Evolutionary conservation across 2,113 vertebrate genomes (phyloP), one percentile per base, ranked within the genome.

Genomic region (Brienomyrus brachyistius): DNA sequence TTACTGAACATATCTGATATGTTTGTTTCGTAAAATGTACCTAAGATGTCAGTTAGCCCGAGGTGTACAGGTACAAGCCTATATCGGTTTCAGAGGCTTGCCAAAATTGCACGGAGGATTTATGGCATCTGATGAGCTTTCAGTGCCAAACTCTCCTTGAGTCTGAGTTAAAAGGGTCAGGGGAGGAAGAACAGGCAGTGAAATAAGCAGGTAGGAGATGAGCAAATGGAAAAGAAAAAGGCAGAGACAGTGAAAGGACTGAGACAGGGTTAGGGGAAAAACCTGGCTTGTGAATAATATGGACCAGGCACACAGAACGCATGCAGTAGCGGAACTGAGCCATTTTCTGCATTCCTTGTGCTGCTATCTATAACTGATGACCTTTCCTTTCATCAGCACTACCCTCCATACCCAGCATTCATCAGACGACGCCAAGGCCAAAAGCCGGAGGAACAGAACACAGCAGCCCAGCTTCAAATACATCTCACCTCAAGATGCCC

Each of bases 311-410:
- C 43, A 74, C 5, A 70, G 10, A 74, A 40, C 47, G 10, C 15
- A 3, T 2, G 10, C 27, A 51, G 21, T 48, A 21, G 21, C 59
- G 59, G 15, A 17, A 21, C n/a, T 19, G 51, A 45, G 82, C n/a
- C 27, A 43, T 87, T 87, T 87, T 62, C 7, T 56, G 51, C 15
- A 54, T 66, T 86, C 62, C 35, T 89, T 85, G 89, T 43, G 84
- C 0, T 84, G 82, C 92, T 94, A 94, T 92, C 90, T 92, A 92
- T 94, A 93, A 92, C 15, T 56, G 88, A 77, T 94, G 93, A 93
- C 93, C 92, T 94, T 94, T 94, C 19, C 88, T 92, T 91, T 62
- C 82, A 89, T 74, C 74, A 88, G 23, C 13, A 45, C 84, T 89
- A 11, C 2, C 31, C 62, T 77, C 83, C n/a, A 7, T 35, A 23